Conservation (phyloP, 1,140 invertebrate species). For the Hirudo medicinalis region DNA sequence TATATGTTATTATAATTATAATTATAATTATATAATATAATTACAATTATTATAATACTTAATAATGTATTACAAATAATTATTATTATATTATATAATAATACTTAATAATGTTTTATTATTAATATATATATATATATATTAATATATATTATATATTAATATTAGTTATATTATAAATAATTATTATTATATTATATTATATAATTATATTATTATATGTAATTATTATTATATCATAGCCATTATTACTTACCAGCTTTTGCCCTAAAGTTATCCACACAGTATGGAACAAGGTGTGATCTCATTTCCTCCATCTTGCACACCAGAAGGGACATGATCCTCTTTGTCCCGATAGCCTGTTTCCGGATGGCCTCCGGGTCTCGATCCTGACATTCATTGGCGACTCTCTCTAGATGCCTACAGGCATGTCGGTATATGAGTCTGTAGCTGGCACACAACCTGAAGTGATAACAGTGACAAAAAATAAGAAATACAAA, state of each 20-base stretch:
- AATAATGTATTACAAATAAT: too few relatives aligned
- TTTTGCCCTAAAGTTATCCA: neutral
- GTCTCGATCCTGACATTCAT: neutral
- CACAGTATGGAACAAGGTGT: conserved; percentile 21
- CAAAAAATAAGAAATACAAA: neutral
- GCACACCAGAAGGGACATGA: conserved; percentile 23
- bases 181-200: too few relatives aligned
- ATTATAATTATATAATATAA: too few relatives aligned
- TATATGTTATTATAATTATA: too few relatives aligned
- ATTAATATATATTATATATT: too few relatives aligned
- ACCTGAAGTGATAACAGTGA: conserved; percentile 23
- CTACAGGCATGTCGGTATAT: neutral
- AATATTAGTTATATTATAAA: too few relatives aligned
- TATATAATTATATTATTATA: neutral
- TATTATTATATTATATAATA: too few relatives aligned
- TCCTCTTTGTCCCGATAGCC: conserved; percentile 29
- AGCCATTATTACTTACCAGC: neutral
- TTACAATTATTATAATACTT: too few relatives aligned
- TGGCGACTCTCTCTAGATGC: neutral
- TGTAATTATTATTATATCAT: too few relatives aligned
- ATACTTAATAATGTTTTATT: too few relatives aligned
- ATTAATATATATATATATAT: too few relatives aligned
- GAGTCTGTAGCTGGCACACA: conserved; percentile 25
- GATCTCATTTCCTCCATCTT: conserved; percentile 27
- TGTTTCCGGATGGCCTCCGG: conserved; percentile 17